Evolutionary conservation across 2,797 vertebrate species (phyloP), one percentile per base, ranked within the genome.

Genomic region (Phrynocephalus vlangalii): DNA sequence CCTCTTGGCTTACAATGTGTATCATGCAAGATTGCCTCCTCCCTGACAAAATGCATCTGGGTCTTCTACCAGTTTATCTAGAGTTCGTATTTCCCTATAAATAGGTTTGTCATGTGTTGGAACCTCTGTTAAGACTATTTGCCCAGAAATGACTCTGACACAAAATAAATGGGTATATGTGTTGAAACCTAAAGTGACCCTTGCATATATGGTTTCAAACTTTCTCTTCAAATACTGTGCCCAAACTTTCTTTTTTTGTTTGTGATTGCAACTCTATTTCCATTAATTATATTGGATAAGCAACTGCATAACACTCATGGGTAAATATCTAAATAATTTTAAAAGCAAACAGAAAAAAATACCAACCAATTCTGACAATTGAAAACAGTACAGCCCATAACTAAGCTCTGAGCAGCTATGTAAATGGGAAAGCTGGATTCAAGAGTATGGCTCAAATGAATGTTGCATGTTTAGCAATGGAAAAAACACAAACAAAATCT

Each of bases 351-450:
- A 1, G 63, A 30, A 2, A 70, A 16, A 82, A 66, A 24, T 48
- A 70, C 11, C 48, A 82, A 82, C 70, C 44, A n/a, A 48, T 70
- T 82, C 67, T 26, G 50, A n/a, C 6, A n/a, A 48, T 82, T 82
- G 68, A 82, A n/a, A 44, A 82, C 13, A 50, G 79, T 60, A 63
- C 38, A 82, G 15, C 26, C 26, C 44, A 70, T 82, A 70, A 70
- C 70, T 82, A 82, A 82, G 38, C 28, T 26, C 15, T 33, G 18
- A 82, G 38, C 38, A 38, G 38, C 38, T 38, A 38, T 38, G 38
- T 44, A 71, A 86, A 90, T 82, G 20, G 26, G 76, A 22, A n/a
- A 66, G 50, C 24, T 30, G 72, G 28, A 77, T 68, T 83, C 89
- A 79, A 70, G 48, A 26, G 48, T 38, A 71, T 72, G 30, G 15